These are phyloP conservation scores for Gonocerus acuteangulatus DNA, from an alignment of 2,888 invertebrate species.

Conservation along the genomic window DNA sequence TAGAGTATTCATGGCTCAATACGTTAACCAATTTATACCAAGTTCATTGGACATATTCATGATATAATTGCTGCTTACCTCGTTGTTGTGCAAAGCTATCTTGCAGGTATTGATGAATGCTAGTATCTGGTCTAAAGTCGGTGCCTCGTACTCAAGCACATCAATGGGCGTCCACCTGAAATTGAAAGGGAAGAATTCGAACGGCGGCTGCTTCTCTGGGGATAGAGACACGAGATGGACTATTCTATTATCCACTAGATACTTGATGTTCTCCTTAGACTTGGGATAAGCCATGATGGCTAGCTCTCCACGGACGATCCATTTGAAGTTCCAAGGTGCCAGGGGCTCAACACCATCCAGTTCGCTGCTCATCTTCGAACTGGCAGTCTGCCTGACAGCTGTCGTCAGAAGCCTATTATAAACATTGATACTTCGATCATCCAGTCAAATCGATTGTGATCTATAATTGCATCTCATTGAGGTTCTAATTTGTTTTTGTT, in stretches of 20 bases:
- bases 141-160: conserved; percentile 60
- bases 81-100: conserved; percentile 49
- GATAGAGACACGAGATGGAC: conserved; percentile 59
- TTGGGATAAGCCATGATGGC: conserved; percentile 63
- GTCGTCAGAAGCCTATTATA: too few species aligned
- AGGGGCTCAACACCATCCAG: conserved; percentile 13
- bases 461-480: too few species aligned
- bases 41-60: too few species aligned
- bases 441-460: too few species aligned
- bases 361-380: neutral
- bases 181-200: conserved; percentile 47
- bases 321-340: conserved; percentile 59
- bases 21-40: too few species aligned
- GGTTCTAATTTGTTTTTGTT: too few species aligned
- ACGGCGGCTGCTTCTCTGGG: conserved; percentile 56
- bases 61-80: too few species aligned
- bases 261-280: conserved; percentile 54
- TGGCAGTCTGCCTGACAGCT: neutral
- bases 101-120: conserved; percentile 60
- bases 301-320: conserved; percentile 56
- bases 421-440: too few species aligned
- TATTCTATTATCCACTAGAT: conserved; percentile 54
- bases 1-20: too few species aligned
- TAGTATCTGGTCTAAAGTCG: conserved; percentile 56
- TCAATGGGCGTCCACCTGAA: conserved; percentile 56